Conservation (phyloP, 2,888 invertebrate species). For the Cephus pulcher region DNA sequence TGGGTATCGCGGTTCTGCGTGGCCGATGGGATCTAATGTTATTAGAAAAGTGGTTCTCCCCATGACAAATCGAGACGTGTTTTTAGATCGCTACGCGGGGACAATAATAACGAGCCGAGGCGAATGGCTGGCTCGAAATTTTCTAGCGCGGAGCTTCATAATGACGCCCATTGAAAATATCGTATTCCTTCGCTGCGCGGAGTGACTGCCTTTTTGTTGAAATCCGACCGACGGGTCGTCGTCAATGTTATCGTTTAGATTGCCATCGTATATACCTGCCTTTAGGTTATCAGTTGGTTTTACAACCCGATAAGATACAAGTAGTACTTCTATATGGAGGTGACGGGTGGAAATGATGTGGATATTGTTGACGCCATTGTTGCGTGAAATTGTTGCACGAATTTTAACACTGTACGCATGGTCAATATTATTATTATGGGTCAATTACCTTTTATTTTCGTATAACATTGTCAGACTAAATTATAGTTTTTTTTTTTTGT, state of each 20-base stretch:
- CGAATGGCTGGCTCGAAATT: not conserved
- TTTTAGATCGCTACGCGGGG: not conserved
- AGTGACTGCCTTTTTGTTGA: not conserved
- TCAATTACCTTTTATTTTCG: not conserved
- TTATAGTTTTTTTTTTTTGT: not conserved
- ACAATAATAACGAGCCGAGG: not conserved
- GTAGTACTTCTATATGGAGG: not conserved
- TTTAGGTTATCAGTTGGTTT: not conserved
- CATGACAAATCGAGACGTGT: not conserved
- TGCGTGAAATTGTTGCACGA: not conserved
- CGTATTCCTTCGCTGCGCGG: not conserved
- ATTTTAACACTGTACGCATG: not conserved
- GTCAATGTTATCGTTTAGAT: not conserved
- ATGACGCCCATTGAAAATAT: not conserved
- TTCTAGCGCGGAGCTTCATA: not conserved
- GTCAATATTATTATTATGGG: not conserved
- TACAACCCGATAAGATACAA: not conserved
- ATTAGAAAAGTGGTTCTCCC: not conserved
- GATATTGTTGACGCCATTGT: not conserved
- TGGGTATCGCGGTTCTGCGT: not conserved
- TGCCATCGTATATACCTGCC: not conserved
- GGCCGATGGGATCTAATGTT: not conserved
- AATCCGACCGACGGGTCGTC: not conserved
- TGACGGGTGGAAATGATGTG: not conserved
- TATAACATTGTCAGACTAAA: not conserved